phyloP scores from a whole-genome alignment of 2,888 invertebrate genomes.

The Spodoptera exigua region DNA sequence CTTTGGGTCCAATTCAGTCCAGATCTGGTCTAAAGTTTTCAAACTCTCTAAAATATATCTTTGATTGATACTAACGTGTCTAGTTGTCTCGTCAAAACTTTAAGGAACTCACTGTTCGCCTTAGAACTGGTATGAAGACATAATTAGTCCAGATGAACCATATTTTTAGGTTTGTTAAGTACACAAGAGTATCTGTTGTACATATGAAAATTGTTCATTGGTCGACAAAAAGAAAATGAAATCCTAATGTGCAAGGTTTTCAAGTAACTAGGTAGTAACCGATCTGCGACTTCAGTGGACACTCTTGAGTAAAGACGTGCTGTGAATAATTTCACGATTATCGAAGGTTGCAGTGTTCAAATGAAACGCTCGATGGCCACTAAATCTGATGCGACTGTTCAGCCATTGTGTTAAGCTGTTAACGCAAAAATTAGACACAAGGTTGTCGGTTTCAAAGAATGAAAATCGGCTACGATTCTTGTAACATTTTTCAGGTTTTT shows the following conservation, averaged over 20 bases:
- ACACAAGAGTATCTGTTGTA: too few relatives aligned
- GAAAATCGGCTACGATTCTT: neutral
- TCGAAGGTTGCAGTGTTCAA: constrained; percentile 21
- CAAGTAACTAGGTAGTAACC: constrained; percentile 13
- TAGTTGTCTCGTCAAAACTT: too few relatives aligned
- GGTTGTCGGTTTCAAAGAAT: constrained; percentile 13
- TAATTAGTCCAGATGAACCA: too few relatives aligned
- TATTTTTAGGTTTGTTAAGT: too few relatives aligned
- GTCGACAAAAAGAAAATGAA: constrained; percentile 1
- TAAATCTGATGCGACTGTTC: constrained; percentile 17
- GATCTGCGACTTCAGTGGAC: constrained; percentile 19
- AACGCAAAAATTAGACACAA: constrained; percentile 28
- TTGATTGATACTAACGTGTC: too few relatives aligned
- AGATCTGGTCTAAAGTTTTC: too few relatives aligned
- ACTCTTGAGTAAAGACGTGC: constrained; percentile 23
- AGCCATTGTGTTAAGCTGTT: constrained; percentile 9
- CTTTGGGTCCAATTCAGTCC: too few relatives aligned
- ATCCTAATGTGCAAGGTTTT: constrained; percentile 18
- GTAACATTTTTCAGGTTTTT: too few relatives aligned
- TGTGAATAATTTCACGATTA: constrained; percentile 21
- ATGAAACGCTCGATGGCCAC: constrained; percentile 1
- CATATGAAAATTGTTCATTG: too few relatives aligned
- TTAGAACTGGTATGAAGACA: too few relatives aligned
- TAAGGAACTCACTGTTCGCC: too few relatives aligned
- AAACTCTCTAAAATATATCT: too few relatives aligned